Conservation (phyloP, 2,888 invertebrate species). For the Malthinus flaveolus region DNA sequence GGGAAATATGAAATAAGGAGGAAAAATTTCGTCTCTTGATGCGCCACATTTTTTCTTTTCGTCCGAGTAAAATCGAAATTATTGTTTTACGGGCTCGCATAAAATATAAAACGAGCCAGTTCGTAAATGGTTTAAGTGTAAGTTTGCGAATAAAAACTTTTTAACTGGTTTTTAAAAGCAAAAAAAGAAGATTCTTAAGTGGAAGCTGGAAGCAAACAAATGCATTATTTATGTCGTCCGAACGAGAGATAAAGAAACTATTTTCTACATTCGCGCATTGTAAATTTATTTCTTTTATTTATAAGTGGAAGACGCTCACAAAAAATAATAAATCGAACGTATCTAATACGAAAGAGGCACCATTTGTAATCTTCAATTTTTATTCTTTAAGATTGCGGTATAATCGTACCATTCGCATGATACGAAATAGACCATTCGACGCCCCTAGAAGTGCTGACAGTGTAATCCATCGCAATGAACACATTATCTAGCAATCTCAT, state of each 20-base stretch:
- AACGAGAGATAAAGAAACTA: conserved; percentile 3
- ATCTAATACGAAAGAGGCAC: neutral
- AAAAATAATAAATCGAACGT: neutral
- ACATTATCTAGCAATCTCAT: conserved; percentile 32
- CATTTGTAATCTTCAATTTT: conserved; percentile 7
- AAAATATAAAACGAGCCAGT: conserved; percentile 26
- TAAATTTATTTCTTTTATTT: neutral
- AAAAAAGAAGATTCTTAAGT: conserved; percentile 24
- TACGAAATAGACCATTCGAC: conserved; percentile 26
- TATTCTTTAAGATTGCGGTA: conserved; percentile 18
- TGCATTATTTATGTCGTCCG: conserved; percentile 20
- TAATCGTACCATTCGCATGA: conserved; percentile 15
- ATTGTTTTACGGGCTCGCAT: conserved; percentile 17
- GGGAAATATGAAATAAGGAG: conserved; percentile 45
- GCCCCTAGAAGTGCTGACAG: conserved; percentile 30
- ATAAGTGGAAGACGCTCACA: conserved; percentile 1
- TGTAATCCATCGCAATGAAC: conserved; percentile 31
- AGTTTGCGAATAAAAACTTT: conserved; percentile 23
- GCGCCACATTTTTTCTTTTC: no score
- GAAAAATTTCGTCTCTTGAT: neutral
- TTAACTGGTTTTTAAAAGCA: conserved; percentile 27
- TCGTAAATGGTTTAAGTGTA: neutral
- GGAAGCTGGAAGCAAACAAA: conserved; percentile 17
- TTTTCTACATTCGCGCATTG: conserved; percentile 1
- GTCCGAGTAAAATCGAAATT: neutral